Conservation (phyloP, 2,888 invertebrate genomes). For the Plebejus argus region DNA sequence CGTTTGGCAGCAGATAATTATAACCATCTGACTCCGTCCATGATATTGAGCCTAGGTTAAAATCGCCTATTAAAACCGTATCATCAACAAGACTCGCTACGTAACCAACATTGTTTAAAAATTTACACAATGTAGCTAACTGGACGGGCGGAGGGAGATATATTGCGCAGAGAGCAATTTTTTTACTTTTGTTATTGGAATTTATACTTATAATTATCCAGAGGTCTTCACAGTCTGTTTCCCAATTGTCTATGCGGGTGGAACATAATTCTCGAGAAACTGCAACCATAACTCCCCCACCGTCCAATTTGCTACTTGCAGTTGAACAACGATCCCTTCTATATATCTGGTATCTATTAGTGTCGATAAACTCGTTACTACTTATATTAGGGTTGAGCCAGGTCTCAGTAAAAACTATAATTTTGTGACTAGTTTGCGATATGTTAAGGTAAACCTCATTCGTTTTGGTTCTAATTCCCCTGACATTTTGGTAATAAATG, state of each 20-base stretch:
- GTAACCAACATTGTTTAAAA: conserved; percentile 20
- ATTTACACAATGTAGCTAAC: background rate
- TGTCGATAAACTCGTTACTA: too few species aligned
- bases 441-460: too few species aligned
- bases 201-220: conserved; percentile 13
- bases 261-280: background rate
- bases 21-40: conserved; percentile 15
- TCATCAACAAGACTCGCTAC: conserved; percentile 15
- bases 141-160: conserved; percentile 26
- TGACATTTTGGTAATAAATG: too few species aligned
- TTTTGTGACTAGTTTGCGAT: conserved; percentile 35
- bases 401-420: background rate
- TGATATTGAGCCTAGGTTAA: conserved; percentile 32
- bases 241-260: background rate
- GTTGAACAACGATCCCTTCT: background rate
- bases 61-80: conserved; percentile 28
- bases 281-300: conserved; percentile 2
- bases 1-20: background rate
- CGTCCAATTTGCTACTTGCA: background rate
- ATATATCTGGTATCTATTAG: background rate
- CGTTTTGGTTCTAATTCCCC: too few species aligned
- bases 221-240: conserved; percentile 28
- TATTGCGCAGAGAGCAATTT: conserved; percentile 14
- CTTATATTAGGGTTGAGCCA: background rate
- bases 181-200: background rate